A percentile compares a stretch with the other conserved stretches of the same genome.
Evolutionary conservation across 2,888 invertebrate species (phyloP).

Genomic region (Ametastegia equiseti): DNA sequence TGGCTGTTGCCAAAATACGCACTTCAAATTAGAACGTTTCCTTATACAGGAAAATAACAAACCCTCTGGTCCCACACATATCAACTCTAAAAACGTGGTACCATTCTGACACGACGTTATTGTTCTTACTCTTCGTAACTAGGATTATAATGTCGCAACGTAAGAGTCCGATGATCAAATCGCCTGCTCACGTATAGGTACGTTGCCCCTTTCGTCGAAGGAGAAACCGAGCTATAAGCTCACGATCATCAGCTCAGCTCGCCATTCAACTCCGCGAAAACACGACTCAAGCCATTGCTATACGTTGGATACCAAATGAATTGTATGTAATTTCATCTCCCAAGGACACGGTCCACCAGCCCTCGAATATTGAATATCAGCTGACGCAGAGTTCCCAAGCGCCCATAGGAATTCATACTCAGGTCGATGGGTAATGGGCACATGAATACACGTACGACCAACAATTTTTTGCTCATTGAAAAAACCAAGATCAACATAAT

Average conservation of each 20-base stretch:
- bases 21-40: background rate
- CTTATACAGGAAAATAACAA: background rate
- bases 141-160: background rate
- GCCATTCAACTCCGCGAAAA: slow-evolving; percentile 41
- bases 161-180: slow-evolving; percentile 17
- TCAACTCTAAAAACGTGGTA: background rate
- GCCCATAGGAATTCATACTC: slow-evolving; percentile 29
- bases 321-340: slow-evolving; percentile 62
- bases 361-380: slow-evolving; percentile 60
- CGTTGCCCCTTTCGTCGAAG: slow-evolving; percentile 2
- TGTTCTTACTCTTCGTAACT: slow-evolving; percentile 4
- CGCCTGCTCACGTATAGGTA: background rate
- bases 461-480: background rate
- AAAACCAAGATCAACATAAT: background rate
- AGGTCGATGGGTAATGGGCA: slow-evolving; percentile 12
- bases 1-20: too few species aligned
- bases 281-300: background rate
- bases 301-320: slow-evolving; percentile 39
- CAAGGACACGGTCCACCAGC: slow-evolving; percentile 57
- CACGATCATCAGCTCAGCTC: background rate
- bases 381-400: slow-evolving; percentile 26
- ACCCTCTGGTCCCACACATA: background rate
- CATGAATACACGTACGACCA: background rate
- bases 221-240: slow-evolving; percentile 18
- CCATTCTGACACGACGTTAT: background rate